These are phyloP conservation scores for Crenuchus spilurus DNA, from an alignment of 2,797 vertebrate genomes.

Conservation along the genomic window DNA sequence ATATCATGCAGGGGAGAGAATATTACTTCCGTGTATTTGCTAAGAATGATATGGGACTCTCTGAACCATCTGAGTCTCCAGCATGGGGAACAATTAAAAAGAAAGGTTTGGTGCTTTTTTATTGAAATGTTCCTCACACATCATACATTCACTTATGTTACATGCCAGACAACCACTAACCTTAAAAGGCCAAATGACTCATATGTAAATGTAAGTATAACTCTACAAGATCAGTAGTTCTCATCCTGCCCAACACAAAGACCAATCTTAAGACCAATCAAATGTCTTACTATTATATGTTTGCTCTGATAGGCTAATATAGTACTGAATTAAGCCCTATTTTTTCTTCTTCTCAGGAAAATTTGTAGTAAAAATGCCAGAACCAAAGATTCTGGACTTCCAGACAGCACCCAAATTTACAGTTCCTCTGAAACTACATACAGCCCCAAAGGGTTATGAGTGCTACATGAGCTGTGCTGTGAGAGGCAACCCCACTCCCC, in stretches of 20 bases:
- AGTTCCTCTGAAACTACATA: slow-evolving; percentile 78
- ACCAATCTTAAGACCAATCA: no score
- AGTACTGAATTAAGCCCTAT: neutral
- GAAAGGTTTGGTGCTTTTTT: slow-evolving; percentile 73
- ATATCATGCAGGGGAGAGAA: slow-evolving; percentile 81
- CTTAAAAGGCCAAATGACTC: no score
- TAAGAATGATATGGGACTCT: slow-evolving; percentile 85
- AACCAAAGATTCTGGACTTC: slow-evolving; percentile 63
- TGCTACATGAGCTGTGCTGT: slow-evolving; percentile 90
- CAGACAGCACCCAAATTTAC: slow-evolving; percentile 79
- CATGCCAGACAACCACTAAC: no score
- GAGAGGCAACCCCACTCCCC: slow-evolving; percentile 81
- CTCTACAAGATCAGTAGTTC: no score
- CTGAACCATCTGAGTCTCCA: slow-evolving; percentile 79
- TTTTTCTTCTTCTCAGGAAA: slow-evolving; percentile 62
- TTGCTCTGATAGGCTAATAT: neutral
- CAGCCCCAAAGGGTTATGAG: slow-evolving; percentile 81
- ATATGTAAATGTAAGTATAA: no score
- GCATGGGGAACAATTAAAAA: slow-evolving; percentile 76
- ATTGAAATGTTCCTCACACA: neutral
- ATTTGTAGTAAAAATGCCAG: slow-evolving; percentile 60
- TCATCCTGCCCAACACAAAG: no score
- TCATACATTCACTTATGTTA: neutral
- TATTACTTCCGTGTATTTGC: slow-evolving; percentile 90
- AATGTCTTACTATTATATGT: no score